These are phyloP conservation scores for Brachionus rotundiformis DNA, from an alignment of 1,140 invertebrate genomes.

Conservation along the genomic window DNA sequence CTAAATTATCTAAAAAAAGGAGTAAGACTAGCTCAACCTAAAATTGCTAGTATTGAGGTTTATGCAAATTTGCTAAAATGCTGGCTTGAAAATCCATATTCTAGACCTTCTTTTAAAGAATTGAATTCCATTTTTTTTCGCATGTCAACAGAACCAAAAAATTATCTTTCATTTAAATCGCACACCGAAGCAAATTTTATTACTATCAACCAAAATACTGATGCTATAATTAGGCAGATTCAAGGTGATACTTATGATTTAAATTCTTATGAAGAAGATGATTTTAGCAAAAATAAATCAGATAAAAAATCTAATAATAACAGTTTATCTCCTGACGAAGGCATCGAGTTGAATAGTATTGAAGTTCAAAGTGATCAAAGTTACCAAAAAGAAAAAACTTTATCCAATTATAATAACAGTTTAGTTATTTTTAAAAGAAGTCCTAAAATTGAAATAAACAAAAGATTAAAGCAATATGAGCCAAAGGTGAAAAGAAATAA, in stretches of 20 bases:
- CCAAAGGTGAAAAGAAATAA: not conserved
- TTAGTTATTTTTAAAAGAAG: conserved; percentile 29
- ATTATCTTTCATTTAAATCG: conserved; percentile 26
- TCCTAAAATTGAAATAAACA: not conserved
- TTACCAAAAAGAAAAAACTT: not conserved
- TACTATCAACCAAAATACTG: conserved; percentile 16
- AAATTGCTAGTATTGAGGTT: conserved; percentile 19
- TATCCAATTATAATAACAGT: conserved; percentile 21
- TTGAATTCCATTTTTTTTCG: conserved; percentile 10
- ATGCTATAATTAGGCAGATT: conserved; percentile 2
- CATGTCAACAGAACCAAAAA: not conserved
- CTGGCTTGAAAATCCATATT: conserved; percentile 13
- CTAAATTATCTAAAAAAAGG: conserved; percentile 23
- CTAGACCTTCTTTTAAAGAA: conserved; percentile 30
- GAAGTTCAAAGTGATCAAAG: not conserved
- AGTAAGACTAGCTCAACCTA: not conserved
- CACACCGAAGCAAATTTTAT: not conserved
- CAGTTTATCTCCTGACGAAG: conserved; percentile 24
- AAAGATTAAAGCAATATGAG: not conserved
- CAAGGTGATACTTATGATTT: not conserved
- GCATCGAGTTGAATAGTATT: conserved; percentile 21
- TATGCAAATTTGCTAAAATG: conserved; percentile 18
- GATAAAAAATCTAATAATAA: not conserved
- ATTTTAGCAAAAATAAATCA: not conserved
- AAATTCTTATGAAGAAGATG: not conserved